phyloP scores from a whole-genome alignment of 2,797 vertebrate species.

The Lepilemur septentrionalis region DNA sequence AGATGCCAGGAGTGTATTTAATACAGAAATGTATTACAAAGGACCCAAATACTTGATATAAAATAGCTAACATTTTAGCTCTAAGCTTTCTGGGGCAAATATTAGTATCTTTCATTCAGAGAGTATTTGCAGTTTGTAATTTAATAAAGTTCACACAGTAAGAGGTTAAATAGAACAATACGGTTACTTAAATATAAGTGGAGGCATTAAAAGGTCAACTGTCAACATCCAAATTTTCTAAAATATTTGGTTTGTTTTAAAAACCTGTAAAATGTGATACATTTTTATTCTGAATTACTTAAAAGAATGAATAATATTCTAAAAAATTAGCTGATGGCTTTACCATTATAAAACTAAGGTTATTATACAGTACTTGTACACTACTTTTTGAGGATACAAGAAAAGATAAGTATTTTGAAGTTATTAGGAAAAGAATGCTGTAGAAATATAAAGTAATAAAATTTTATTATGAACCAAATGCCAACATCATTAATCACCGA shows the following conservation, averaged over 20 bases:
- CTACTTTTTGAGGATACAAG: not conserved
- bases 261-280: not conserved
- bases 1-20: not conserved
- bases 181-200: not conserved
- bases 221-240: not conserved
- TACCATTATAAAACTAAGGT: not conserved
- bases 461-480: slow-evolving; percentile 40
- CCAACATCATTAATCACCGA: slow-evolving; percentile 23
- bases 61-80: not conserved
- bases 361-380: not conserved
- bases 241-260: not conserved
- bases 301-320: not conserved
- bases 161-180: not conserved
- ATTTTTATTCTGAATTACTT: not conserved
- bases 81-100: not conserved
- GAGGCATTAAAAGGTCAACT: not conserved
- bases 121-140: not conserved
- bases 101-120: not conserved
- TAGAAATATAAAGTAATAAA: slow-evolving; percentile 3
- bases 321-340: not conserved
- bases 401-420: not conserved
- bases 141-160: not conserved
- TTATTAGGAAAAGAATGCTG: not conserved
- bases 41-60: not conserved
- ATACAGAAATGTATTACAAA: not conserved